Evolutionary conservation across 1,140 invertebrate genomes (phyloP), one percentile per base, ranked within the genome.

Genomic region (Bombus ignitus): DNA sequence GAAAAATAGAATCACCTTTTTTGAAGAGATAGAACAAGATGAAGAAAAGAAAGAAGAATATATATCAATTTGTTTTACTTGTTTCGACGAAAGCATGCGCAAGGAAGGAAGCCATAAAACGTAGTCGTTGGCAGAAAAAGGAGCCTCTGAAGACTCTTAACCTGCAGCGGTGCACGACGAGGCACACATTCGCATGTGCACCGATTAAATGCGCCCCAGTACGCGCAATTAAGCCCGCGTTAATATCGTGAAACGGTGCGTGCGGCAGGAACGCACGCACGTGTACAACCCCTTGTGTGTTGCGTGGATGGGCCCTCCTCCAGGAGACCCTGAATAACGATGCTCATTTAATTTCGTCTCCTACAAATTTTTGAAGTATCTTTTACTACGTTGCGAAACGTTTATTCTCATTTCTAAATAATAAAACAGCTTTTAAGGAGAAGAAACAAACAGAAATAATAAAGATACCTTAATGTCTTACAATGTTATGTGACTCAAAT

Each of bases 171-270:
- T 71, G 65, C 72, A 88, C 65, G 59, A 81, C 70, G 35, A 57
- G 15, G 35, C 62, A 70, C 44, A 42, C 47, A 28, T 70, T 35
- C 37, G 53, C 72, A 68, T 53, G 65, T 57, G 22, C 32, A 68
- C 15, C 88, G 88, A 87, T 90, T 90, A 89, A 89, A 89, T 74
- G 79, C 37, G 35, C 66, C 72, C 66, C 72, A 70, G 74, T 81
- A 91, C 89, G 90, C 87, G 81, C 87, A 92, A 92, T 92, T 92
- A 92, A 90, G 87, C 73, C 74, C 71, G 35, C 90, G 90, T 92
- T 92, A 92, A 92, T 92, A 92, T 91, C 86, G 89, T 86, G 75
- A 92, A 92, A 91, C 90, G 90, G 76, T 83, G 82, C 89, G 84
- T 88, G 84, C 35, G 35, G 39, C 32, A 76, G n/a, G 47, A 28